Base-by-base conservation (phyloP, 2,888 invertebrate genomes). In the Agriotes lineatus region DNA sequence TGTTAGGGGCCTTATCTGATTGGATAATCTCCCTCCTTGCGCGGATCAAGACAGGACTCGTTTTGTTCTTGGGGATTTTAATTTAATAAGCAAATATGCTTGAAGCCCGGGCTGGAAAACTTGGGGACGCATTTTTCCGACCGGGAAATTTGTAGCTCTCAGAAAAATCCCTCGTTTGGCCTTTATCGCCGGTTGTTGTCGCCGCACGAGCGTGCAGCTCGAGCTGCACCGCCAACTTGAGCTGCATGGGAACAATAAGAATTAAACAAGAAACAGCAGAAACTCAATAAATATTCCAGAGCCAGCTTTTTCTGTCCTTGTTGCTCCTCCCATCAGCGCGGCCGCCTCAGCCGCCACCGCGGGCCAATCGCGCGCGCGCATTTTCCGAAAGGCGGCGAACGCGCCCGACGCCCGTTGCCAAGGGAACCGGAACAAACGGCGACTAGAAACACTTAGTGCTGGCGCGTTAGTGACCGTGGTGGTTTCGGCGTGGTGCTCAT, bases 1-100 rank as follows among this genome's bases (percentile, higher is more conserved):
- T 85, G 84, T 84, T 83, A 84, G 82, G 79, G 78, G 79, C 78
- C 80, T 84, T 85, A 85, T 85, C 85, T 83, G 80, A 85, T 85
- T 85, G 85, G 85, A 81, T 78, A 79, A 85, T 84, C 85, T 85
- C 84, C 83, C 83, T 82, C 83, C 81, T 82, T 78, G 74, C 37
- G 2, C 67, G 59, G 50, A 68, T 62, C 61, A 61, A 70, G 58
- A 70, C 68, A 42, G 65, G 52, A 64, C 54, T 66, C 30, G 25
- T 65, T 65, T 58, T 56, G 48, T 45, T 63, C 48, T 25, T 65
- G 22, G 18, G 1, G 56, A 61, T 62, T 30, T 25, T 62, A 52
- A 54, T 33, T 56, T 56, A 25, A 39, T 56, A 56, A 56, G 20
- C 19, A 39, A 20, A 35, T 18, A 22, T 20, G 19, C 19, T 18